Conservation (phyloP, 1,140 invertebrate species). For the Aphelenchoides avenae region DNA sequence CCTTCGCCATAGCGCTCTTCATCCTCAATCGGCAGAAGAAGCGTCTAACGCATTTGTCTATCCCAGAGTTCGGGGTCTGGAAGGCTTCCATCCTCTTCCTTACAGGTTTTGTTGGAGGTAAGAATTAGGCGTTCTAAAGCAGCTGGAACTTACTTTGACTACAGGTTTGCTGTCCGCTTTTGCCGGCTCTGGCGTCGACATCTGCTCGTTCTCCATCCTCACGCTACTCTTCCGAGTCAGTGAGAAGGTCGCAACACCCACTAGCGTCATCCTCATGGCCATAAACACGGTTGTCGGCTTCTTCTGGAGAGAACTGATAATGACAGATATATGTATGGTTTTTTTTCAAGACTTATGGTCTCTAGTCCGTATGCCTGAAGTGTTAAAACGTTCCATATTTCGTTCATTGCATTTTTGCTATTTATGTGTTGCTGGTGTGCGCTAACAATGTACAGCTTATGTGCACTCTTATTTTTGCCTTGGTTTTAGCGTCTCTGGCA, state of each 20-base stretch:
- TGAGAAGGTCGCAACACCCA: constrained; percentile 51
- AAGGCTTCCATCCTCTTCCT: constrained; percentile 41
- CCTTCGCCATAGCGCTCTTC: constrained; percentile 52
- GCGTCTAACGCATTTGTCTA: constrained; percentile 36
- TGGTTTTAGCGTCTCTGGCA: too few relatives aligned
- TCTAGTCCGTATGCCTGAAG: too few relatives aligned
- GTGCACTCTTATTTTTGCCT: too few relatives aligned
- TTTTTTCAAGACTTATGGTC: too few relatives aligned
- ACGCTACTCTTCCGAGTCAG: constrained; percentile 39
- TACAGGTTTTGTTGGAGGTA: constrained; percentile 53
- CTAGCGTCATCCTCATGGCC: constrained; percentile 47
- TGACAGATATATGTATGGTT: too few relatives aligned
- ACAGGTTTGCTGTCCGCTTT: constrained; percentile 41
- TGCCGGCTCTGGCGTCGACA: constrained; percentile 51
- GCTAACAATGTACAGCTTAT: too few relatives aligned
- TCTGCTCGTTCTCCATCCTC: constrained; percentile 39
- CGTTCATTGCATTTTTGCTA: too few relatives aligned
- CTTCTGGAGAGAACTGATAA: too few relatives aligned
- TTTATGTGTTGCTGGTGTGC: too few relatives aligned
- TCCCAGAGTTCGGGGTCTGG: constrained; percentile 37
- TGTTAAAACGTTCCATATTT: too few relatives aligned
- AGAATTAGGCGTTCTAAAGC: too few relatives aligned
- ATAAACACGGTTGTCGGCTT: constrained; percentile 42
- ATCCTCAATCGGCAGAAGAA: constrained; percentile 50
- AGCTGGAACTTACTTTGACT: constrained; percentile 23